Base-by-base conservation (phyloP, 2,113 vertebrate genomes). In the Hylia prasina region DNA sequence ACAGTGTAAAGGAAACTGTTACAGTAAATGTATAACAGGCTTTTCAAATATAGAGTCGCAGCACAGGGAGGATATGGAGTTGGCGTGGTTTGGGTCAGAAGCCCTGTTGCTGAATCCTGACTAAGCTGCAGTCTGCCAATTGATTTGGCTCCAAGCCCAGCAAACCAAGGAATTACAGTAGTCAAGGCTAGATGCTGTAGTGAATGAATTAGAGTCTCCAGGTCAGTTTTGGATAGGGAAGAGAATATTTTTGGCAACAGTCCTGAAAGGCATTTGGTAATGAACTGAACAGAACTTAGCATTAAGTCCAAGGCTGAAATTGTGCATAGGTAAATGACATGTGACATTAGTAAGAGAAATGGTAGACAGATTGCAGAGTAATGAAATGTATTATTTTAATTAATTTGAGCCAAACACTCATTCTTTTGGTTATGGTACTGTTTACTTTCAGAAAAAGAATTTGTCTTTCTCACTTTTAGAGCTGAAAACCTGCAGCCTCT, bases 1-100 rank as follows among this genome's bases (percentile, higher is more conserved):
- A 93, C 51, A 96, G 93, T 88, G 89, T 90, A 93, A 97, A 95
- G 69, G 92, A 94, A 96, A 96, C 94, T 96, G 88, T 90, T 93
- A 90, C 51, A 75, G 82, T 92, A 87, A 95, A 76, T 63, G 84
- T 76, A 71, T 87, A 93, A 96, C 73, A 95, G 8, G 13, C 70
- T 94, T 91, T 91, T 93, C 84, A 93, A 94, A 94, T 93, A 96
- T 19, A 90, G 92, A 96, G 91, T 89, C 2, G 1, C 51, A 70
- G 89, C 75, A 85, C 42, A 72, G 70, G 54, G 70, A 95, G 83
- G 71, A 92, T 93, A 73, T 25, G 64, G 79, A 90, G 77, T 70
- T 93, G 92, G 86, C 8, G 31, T 93, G 93, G 82, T 87, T 90
- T 91, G 83, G 94, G 91, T 94, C 93, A 96, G 88, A 92, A 83